A percentile compares a stretch with the other conserved stretches of the same genome.
These are phyloP conservation scores for Kryptopterus vitreolus DNA, from an alignment of 2,797 vertebrate species.

Conservation along the genomic window DNA sequence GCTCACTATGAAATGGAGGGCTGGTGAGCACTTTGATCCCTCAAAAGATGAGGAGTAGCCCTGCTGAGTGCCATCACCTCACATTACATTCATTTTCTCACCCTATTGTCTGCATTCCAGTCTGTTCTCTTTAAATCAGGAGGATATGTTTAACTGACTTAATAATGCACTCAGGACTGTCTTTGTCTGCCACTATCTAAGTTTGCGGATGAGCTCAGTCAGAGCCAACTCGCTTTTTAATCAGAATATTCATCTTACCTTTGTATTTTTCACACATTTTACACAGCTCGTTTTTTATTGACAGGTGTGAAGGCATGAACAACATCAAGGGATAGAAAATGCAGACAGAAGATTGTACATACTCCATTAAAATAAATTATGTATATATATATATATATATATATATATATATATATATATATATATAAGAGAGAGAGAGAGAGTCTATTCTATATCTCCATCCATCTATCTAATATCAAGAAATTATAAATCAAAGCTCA, in stretches of 20 bases:
- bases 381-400: no score
- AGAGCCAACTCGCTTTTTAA: no score
- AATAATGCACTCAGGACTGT: no score
- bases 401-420: no score
- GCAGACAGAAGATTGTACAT: neutral
- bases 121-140: neutral
- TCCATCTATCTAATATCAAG: no score
- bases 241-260: neutral
- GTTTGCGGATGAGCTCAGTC: no score
- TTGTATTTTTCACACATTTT: neutral
- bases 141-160: neutral
- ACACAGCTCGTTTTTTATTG: neutral
- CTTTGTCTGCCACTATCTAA: no score
- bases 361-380: neutral
- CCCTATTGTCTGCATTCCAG: neutral
- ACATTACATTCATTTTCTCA: constrained; percentile 46
- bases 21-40: constrained; percentile 71
- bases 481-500: no score
- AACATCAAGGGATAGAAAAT: neutral
- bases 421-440: no score
- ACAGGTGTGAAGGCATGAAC: neutral
- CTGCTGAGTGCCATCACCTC: constrained; percentile 59
- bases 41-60: constrained; percentile 61
- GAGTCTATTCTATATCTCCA: no score
- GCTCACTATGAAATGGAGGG: constrained; percentile 64